A percentile compares a stretch with the other conserved stretches of the same genome.
Evolutionary conservation across 2,797 vertebrate genomes (phyloP).

Genomic region (Sebastes oblongus): DNA sequence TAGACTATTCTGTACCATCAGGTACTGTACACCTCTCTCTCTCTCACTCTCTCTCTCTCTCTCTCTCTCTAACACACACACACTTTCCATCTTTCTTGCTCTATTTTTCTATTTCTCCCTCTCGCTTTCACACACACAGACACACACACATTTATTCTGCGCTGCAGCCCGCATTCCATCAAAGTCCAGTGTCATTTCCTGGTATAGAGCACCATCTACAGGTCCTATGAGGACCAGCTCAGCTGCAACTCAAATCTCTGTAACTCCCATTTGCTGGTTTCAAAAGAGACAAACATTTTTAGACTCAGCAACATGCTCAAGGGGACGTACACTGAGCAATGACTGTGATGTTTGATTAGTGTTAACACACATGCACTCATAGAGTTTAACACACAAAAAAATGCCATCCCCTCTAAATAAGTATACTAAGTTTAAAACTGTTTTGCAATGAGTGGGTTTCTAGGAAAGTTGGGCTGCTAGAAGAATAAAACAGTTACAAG

Average conservation of each 20-base stretch:
- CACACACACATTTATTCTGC: slow-evolving; percentile 20
- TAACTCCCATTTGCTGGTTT: neutral
- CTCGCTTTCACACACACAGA: neutral
- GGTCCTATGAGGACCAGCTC: slow-evolving; percentile 10
- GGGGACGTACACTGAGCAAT: neutral
- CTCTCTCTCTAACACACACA: slow-evolving; percentile 19
- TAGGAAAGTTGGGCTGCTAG: neutral
- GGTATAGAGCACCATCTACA: slow-evolving; percentile 74
- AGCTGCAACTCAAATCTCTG: neutral
- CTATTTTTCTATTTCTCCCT: slow-evolving; percentile 56
- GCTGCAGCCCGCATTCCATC: slow-evolving; percentile 29
- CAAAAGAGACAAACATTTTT: slow-evolving; percentile 8
- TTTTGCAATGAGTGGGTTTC: neutral
- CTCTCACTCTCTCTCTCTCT: neutral
- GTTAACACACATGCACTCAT: neutral
- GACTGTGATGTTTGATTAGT: slow-evolving; percentile 5
- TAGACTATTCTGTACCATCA: slow-evolving; percentile 78
- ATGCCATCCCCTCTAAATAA: neutral
- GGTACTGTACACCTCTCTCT: slow-evolving; percentile 59
- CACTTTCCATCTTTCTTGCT: slow-evolving; percentile 63
- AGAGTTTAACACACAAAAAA: neutral
- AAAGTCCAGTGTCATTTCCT: slow-evolving; percentile 56
- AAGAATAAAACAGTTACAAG: slow-evolving; percentile 4
- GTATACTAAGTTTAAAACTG: neutral
- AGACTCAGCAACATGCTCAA: neutral